These are phyloP conservation scores for Adelges cooleyi DNA, from an alignment of 1,140 invertebrate species.

Conservation along the genomic window DNA sequence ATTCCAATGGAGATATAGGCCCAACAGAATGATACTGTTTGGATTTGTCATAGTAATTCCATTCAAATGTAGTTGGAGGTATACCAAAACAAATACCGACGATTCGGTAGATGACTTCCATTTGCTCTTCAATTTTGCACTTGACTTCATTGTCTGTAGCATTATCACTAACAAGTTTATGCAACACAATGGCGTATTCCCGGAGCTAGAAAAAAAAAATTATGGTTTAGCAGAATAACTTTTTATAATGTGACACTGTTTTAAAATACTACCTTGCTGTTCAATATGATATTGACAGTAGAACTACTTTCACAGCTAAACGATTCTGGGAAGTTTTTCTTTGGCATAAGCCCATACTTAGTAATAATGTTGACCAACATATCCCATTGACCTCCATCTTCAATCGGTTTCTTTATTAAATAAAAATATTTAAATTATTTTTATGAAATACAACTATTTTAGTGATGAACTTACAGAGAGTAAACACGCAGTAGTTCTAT, in stretches of 20 bases:
- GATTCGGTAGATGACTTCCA: constrained; percentile 66
- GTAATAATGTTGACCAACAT: constrained; percentile 79
- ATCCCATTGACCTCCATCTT: constrained; percentile 85
- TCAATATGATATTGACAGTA: constrained; percentile 63
- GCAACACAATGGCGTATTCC: constrained; percentile 64
- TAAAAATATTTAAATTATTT: constrained; percentile 32
- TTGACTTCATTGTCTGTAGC: constrained; percentile 47
- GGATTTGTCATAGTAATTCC: constrained; percentile 79
- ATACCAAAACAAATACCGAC: constrained; percentile 71
- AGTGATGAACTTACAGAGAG: constrained; percentile 45
- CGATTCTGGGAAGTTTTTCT: constrained; percentile 72
- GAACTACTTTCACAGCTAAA: constrained; percentile 60
- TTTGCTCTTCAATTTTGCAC: constrained; percentile 50
- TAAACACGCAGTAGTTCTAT: constrained; percentile 64
- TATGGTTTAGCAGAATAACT: background rate
- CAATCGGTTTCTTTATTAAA: constrained; percentile 55
- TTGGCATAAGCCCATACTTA: constrained; percentile 78
- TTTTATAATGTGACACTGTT: background rate
- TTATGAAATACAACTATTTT: background rate
- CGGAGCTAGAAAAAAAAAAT: constrained; percentile 47
- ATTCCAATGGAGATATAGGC: constrained; percentile 62
- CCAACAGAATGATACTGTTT: constrained; percentile 65
- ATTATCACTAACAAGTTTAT: constrained; percentile 47
- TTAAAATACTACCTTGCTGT: constrained; percentile 54
- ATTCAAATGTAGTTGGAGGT: constrained; percentile 67